Conservation (phyloP, 2,888 invertebrate genomes). For the Torymus auratus region DNA sequence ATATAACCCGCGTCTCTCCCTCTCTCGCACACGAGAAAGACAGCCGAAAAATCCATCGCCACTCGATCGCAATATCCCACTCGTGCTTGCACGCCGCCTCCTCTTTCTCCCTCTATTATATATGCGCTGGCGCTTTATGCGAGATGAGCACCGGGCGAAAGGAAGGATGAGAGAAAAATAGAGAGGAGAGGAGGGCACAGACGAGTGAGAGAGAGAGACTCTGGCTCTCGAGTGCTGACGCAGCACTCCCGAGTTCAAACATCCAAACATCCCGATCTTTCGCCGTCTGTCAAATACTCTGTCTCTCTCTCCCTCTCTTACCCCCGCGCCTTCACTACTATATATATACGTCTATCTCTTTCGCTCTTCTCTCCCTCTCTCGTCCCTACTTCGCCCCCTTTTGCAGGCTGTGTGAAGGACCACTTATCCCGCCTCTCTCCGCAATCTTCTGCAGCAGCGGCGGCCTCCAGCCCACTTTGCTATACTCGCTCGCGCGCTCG, state of each 20-base stretch:
- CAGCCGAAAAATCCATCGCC: conserved; percentile 40
- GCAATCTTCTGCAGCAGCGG: conserved; percentile 59
- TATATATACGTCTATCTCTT: too few relatives aligned
- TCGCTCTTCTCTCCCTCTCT: conserved; percentile 39
- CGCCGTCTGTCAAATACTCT: conserved; percentile 69
- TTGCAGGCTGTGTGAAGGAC: conserved; percentile 65
- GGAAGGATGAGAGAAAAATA: conserved; percentile 6
- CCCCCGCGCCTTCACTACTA: background rate
- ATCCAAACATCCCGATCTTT: conserved; percentile 76
- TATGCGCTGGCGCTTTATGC: conserved; percentile 2
- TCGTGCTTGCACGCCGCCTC: background rate
- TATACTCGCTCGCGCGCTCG: conserved; percentile 5
- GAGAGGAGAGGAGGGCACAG: background rate
- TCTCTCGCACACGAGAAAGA: too few relatives aligned
- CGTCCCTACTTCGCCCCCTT: conserved; percentile 57
- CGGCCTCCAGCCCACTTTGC: conserved; percentile 53
- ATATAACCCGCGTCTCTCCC: background rate
- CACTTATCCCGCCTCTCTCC: conserved; percentile 71
- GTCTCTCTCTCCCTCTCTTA: background rate
- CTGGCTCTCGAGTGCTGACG: conserved; percentile 71
- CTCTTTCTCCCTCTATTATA: conserved; percentile 14
- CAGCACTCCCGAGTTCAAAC: conserved; percentile 75
- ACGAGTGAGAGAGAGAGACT: conserved; percentile 34
- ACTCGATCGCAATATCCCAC: conserved; percentile 51
- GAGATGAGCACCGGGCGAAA: conserved; percentile 4